A percentile compares a stretch with the other conserved stretches of the same genome.
Conservation (phyloP, 2,888 invertebrate genomes). For the Teleogryllus oceanicus region DNA sequence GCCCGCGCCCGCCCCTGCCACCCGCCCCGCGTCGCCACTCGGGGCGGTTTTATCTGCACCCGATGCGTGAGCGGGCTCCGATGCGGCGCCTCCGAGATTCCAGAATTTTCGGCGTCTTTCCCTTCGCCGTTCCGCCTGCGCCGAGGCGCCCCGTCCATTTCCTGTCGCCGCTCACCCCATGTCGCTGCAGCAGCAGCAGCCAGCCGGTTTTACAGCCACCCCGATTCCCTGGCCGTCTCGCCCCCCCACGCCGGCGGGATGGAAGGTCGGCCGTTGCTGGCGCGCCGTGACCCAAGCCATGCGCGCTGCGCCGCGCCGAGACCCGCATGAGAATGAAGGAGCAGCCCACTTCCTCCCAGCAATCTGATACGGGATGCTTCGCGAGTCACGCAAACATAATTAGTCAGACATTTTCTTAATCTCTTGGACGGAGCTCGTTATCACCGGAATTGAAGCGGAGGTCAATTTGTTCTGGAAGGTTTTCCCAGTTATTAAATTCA, state of each 20-base stretch:
- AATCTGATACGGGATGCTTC: too few species aligned
- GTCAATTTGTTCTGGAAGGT: too few species aligned
- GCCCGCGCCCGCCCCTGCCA: background rate
- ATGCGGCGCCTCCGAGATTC: background rate
- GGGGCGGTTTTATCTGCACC: background rate
- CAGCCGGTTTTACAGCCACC: slow-evolving; percentile 4
- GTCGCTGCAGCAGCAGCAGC: background rate
- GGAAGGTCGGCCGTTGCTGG: background rate
- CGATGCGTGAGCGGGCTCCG: background rate
- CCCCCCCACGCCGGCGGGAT: background rate
- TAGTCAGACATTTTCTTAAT: too few species aligned
- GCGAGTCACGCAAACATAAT: too few species aligned
- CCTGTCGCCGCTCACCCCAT: background rate
- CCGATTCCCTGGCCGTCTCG: background rate
- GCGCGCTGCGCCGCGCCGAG: background rate
- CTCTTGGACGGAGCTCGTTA: too few species aligned
- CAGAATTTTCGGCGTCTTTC: background rate
- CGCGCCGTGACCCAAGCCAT: background rate
- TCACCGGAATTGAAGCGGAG: too few species aligned
- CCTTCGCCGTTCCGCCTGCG: background rate
- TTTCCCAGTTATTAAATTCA: too few species aligned
- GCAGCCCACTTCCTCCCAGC: background rate
- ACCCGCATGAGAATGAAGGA: background rate
- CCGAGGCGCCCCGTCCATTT: background rate
- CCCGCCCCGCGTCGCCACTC: background rate